Percentiles rank a stretch among this genome's conserved stretches.
Evolutionary conservation across 2,113 vertebrate genomes (phyloP).

Genomic region (Ardeotis arabs): DNA sequence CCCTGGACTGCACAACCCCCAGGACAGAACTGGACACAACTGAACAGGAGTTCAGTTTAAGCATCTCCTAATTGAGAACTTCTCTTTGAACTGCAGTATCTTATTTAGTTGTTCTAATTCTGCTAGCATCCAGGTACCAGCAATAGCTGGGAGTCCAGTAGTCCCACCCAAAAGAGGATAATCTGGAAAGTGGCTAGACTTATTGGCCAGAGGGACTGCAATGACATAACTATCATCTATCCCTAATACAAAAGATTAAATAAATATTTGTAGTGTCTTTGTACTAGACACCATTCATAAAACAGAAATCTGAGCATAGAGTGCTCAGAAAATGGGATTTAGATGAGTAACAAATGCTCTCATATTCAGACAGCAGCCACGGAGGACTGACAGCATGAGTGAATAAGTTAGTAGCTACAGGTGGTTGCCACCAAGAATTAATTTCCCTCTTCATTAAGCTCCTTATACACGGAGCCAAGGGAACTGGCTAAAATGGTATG

Average conservation of each 20-base stretch:
- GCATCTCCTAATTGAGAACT: neutral
- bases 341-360: neutral
- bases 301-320: neutral
- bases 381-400: neutral
- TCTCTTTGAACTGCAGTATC: neutral
- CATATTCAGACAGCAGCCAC: neutral
- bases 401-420: conserved; percentile 30
- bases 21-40: neutral
- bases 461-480: conserved; percentile 2
- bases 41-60: neutral
- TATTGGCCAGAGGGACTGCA: neutral
- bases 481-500: neutral
- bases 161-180: neutral
- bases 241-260: neutral
- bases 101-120: neutral
- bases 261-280: neutral
- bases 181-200: neutral
- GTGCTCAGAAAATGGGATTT: neutral
- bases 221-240: neutral
- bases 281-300: neutral
- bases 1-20: neutral
- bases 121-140: neutral
- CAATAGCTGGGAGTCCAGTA: neutral
- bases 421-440: conserved; percentile 35
- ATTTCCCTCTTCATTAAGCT: conserved; percentile 61